A percentile compares a stretch with the other conserved stretches of the same genome.
phyloP scores from a whole-genome alignment of 2,888 invertebrate genomes.

The Achlya flavicornis region DNA sequence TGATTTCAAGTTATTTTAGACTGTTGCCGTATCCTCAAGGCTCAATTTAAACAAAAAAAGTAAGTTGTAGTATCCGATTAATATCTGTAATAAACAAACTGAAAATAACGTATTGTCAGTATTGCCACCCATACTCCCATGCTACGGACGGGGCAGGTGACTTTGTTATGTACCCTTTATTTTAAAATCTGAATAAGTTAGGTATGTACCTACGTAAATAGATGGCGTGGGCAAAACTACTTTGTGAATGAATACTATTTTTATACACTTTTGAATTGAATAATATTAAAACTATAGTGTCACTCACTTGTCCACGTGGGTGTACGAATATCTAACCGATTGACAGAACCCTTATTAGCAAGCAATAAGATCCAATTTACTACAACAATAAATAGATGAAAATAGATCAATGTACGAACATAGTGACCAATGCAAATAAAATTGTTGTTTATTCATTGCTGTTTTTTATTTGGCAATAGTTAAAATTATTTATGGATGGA shows the following conservation, averaged over 20 bases:
- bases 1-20: no score
- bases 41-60: no score
- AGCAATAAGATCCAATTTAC: neutral
- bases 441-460: neutral
- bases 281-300: constrained; percentile 1
- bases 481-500: neutral
- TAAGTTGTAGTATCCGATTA: no score
- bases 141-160: no score
- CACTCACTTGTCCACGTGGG: neutral
- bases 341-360: neutral
- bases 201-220: neutral
- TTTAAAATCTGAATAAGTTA: no score
- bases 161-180: no score
- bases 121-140: no score
- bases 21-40: no score
- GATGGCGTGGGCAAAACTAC: neutral
- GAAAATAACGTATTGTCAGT: no score
- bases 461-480: neutral
- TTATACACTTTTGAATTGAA: neutral
- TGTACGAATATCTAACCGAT: neutral
- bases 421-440: neutral
- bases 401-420: constrained; percentile 13
- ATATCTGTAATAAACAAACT: no score
- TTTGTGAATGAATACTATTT: neutral
- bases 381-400: neutral